A percentile compares a stretch with the other conserved stretches of the same genome.
These are phyloP conservation scores for Chondrilla cf. caribensis DNA, from an alignment of 37 sponge, comb jelly and placozoan species.

Conservation along the genomic window DNA sequence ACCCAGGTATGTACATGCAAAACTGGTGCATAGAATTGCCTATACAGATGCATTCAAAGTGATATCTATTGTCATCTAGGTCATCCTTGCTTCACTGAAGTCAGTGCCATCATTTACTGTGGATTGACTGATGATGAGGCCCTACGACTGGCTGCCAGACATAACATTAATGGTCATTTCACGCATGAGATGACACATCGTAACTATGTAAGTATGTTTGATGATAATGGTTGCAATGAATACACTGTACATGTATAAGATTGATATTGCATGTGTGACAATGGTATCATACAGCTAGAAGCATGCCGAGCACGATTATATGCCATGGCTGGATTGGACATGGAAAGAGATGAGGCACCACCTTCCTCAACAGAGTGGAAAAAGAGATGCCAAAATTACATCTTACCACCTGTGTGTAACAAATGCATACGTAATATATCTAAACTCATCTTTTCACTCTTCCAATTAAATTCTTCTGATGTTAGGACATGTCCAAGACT, in stretches of 20 bases:
- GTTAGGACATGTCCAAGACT: slow-evolving; percentile 10
- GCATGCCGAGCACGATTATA: not conserved
- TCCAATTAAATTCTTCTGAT: not conserved
- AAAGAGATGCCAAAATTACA: slow-evolving; percentile 3
- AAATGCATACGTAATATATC: not conserved
- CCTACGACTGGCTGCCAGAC: not conserved
- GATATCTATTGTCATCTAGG: too few species aligned
- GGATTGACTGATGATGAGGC: slow-evolving; percentile 4
- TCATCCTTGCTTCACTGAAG: not conserved
- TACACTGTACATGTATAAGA: not conserved
- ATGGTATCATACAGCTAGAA: not conserved
- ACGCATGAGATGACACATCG: not conserved
- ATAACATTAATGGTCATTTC: not conserved
- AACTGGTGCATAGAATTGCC: too few species aligned
- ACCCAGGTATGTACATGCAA: not conserved
- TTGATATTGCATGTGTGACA: too few species aligned
- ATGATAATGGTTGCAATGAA: not conserved
- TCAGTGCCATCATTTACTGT: not conserved
- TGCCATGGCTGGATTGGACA: not conserved
- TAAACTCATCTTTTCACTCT: not conserved
- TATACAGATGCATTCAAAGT: too few species aligned
- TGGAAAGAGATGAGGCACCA: not conserved
- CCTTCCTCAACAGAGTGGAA: slow-evolving; percentile 13
- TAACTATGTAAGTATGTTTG: not conserved
- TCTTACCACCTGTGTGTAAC: not conserved